Base-by-base conservation (phyloP, 2,888 invertebrate genomes). In the Tinea semifulvella region DNA sequence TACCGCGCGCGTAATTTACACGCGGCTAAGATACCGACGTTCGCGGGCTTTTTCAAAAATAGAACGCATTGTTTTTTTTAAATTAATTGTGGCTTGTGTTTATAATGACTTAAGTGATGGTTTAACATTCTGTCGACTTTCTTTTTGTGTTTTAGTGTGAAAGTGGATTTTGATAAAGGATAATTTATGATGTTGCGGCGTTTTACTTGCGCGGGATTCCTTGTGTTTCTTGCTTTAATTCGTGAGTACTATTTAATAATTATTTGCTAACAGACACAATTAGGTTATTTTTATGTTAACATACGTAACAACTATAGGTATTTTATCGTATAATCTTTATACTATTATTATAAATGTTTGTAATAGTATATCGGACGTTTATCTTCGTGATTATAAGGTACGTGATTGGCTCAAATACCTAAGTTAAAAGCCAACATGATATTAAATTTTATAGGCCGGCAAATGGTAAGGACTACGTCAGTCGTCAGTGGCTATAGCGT, bases 191-290 rank as follows among this genome's bases (percentile, higher is more conserved):
- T 28, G 7, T 28, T 28, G 8, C 4, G 5, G 11, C 7, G 10
- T 51, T 52, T 57, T 55, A 54, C 46, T 51, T 60, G 65, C 47
- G 56, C 61, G 53, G 68, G 67, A 61, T 65, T 65, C 51, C 50
- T 73, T 45, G 49, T 73, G 46, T 48, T 69, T 48, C 50, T 76
- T 50, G 64, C 63, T 50, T 53, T 62, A 47, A 67, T 69, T 55
- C 74, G 77, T 76, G 53, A 67, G 74, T 58, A 17, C 35, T 25
- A 31, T 35, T 26, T 14, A 16, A 14, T 14, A 13, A 35, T 35
- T 27, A 7, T 10, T 10, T 7, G 4, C n/a, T n/a, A n/a, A n/a
- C n/a, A n/a, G n/a, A n/a, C n/a, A n/a, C n/a, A n/a, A n/a, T n/a
- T n/a, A n/a, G n/a, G n/a, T n/a, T n/a, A n/a, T n/a, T n/a, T n/a